Evolutionary conservation across 2,797 vertebrate species (phyloP), one percentile per base, ranked within the genome.

Genomic region (Brachyrhaphis roseni): DNA sequence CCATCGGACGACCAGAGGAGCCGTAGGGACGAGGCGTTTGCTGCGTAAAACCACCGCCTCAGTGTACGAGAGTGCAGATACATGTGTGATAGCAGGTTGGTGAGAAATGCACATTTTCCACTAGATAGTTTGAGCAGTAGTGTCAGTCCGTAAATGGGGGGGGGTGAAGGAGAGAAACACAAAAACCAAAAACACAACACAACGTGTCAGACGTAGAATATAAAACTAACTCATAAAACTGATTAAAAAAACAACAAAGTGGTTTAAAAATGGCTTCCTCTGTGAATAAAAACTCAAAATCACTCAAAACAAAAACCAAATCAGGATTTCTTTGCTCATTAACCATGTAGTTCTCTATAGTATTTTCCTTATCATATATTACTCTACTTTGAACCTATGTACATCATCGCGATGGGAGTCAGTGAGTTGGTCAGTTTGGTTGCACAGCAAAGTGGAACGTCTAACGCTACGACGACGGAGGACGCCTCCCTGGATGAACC

Each of bases 351-450:
- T 83, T 89, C 87, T 88, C 91, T 93, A 93, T 87, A 94, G 86
- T 91, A 93, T 94, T 93, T 93, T 92, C 90, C 90, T 93, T 92
- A 90, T 94, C 92, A 96, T 96, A 96, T 95, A 95, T 96, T 96
- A 96, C 94, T 94, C 95, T 95, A 95, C 93, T 93, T 90, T 94
- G 90, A 91, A 92, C 87, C 74, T 96, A 95, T 96, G 91, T 96
- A 96, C 96, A 96, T 93, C 89, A 91, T 84, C 87, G 92, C 91
- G 89, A 89, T 82, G 89, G 89, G 89, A 85, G 89, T 78, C 83
- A 76, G 84, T 78, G 84, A 86, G 82, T 85, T 82, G 83, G 84
- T 84, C 78, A 28, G 89, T 89, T 93, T 93, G 92, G 86, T 89
- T 89, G 86, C 76, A 85, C 84, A 88, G 89, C 84, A 34, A 81